phyloP scores from a whole-genome alignment of 2,113 vertebrate species.

The Cariama cristata region DNA sequence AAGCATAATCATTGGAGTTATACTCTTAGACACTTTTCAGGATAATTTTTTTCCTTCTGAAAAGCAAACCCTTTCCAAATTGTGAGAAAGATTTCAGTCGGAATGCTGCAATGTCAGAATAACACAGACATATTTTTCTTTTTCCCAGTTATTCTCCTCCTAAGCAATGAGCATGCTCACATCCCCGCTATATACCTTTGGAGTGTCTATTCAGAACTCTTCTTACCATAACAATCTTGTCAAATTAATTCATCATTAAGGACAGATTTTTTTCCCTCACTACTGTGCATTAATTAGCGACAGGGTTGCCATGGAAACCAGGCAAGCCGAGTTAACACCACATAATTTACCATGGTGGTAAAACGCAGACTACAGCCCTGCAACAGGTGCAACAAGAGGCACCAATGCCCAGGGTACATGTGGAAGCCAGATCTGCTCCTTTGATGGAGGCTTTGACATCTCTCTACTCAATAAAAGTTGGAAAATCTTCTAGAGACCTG shows the following conservation, averaged over 20 bases:
- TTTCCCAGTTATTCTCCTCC: background rate
- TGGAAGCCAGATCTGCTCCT: background rate
- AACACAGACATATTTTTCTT: background rate
- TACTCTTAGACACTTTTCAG: background rate
- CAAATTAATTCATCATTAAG: conserved; percentile 42
- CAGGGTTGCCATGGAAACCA: conserved; percentile 32
- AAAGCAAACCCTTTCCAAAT: background rate
- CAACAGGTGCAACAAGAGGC: background rate
- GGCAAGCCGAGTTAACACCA: background rate
- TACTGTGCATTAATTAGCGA: background rate
- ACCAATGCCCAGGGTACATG: background rate
- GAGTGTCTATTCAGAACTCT: background rate
- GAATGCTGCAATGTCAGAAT: background rate
- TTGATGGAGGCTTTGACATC: fast-evolving
- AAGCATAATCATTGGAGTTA: background rate
- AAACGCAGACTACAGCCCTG: background rate
- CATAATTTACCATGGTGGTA: background rate
- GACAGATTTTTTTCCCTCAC: background rate
- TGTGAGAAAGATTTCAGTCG: background rate
- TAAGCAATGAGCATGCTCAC: background rate
- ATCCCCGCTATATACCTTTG: fast-evolving
- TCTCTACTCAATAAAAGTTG: background rate
- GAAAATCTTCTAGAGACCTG: background rate
- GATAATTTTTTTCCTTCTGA: background rate
- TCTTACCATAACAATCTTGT: background rate